Base-by-base conservation (phyloP, 2,797 vertebrate genomes). In the Hypotaenidia philippensis region DNA sequence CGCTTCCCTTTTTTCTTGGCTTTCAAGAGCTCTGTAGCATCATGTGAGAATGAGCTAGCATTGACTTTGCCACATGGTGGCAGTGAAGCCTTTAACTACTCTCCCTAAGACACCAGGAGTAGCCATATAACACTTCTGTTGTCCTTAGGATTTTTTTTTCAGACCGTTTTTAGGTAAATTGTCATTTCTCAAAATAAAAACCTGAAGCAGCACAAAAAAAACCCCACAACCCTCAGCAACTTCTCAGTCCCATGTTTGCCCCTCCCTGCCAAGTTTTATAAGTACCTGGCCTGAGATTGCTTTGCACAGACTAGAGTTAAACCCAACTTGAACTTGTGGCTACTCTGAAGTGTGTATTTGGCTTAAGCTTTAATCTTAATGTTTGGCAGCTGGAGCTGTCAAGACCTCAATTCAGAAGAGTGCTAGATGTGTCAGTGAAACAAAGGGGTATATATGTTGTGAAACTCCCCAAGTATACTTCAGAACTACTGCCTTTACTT, bases 31-130 rank as follows among this genome's bases (percentile, higher is more conserved):
- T 41, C 8, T 10, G 9, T 22, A 23, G 12, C 15, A 34, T 70
- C 29, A 1, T 45, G 41, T 49, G 60, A 27, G 26, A 61, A 22
- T 40, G 36, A 26, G 41, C 5, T 17, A 13, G 10, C 0, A 5
- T 15, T 29, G 40, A 11, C 38, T 74, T 53, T 71, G 88, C 98
- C 98, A 97, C 98, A 70, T 77, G 98, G 89, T 98, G 98, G 98
- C 98, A 97, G 97, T 96, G 97, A 94, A 97, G 44, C 26, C 96
- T 95, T 97, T 93, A 68, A 53, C 55, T 61, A 7, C 26, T 44
- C 17, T 56, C 15, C 40, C 18, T 44, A 49, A 27, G 5, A 4
- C 11, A 2, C 5, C 9, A 11, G 45, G 18, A 56, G 29, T 3
- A 44, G 38, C 56, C 8, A 0, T 49, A 25, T 31, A 41, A 26